Evolutionary conservation across 2,888 invertebrate species (phyloP), one percentile per base, ranked within the genome.

Genomic region (Tetheella fluctuosa): DNA sequence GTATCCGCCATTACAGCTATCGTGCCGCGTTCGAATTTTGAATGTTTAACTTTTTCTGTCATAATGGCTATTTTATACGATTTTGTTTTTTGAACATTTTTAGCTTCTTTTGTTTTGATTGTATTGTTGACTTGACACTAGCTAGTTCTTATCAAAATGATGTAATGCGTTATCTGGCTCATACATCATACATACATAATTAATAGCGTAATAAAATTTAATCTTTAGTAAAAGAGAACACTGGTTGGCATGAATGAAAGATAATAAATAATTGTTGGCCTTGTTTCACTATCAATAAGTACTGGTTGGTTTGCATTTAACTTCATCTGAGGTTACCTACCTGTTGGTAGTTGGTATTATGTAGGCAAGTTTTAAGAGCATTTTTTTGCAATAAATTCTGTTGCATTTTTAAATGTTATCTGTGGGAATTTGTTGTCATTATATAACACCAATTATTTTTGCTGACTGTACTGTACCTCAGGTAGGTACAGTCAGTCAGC

Each of bases 1-100:
- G 79, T 79, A 81, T 84, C 88, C 88, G 89, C 88, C 85, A 88
- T 89, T 80, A 85, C 81, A 77, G 80, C 74, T 73, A 77, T 76
- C 77, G 73, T 72, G 73, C 76, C 76, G 74, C 73, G 72, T 78
- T 79, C 74, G 72, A 79, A 76, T 70, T 76, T 78, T 70, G 68
- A 77, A 76, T 73, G 71, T 70, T 68, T 61, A 62, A 57, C 62
- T 71, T 71, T 68, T 62, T 62, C 54, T 52, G 52, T 42, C 34
- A 60, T 58, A 58, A 59, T 59, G 62, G 58, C 57, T 52, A 58
- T 57, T 59, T 60, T 54, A 42, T 10, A 67, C 58, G 59, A 58
- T 34, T 34, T 13, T 34, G 63, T 65, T 63, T 58, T 63, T 62
- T 66, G 61, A 52, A 57, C 66, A 68, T 70, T 71, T 62, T 59